phyloP scores from a whole-genome alignment of 2,113 vertebrate genomes.

The Xenopus borealis region DNA sequence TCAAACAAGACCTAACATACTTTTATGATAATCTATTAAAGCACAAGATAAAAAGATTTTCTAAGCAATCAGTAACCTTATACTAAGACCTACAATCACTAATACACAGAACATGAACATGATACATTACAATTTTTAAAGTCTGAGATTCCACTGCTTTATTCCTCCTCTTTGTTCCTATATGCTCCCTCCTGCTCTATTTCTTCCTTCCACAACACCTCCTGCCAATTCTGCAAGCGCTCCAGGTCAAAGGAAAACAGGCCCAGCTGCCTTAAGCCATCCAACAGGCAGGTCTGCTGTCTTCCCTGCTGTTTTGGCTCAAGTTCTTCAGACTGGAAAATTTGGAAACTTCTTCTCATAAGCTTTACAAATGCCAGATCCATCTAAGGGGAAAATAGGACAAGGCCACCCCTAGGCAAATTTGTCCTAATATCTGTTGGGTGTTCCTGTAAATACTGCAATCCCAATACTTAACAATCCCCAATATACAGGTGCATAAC shows the following conservation, averaged over 20 bases:
- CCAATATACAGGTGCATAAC: neutral
- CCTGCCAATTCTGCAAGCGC: slow-evolving; percentile 53
- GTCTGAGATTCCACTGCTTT: slow-evolving; percentile 29
- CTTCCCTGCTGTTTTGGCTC: slow-evolving; percentile 59
- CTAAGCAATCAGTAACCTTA: too few relatives aligned
- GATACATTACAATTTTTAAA: slow-evolving; percentile 31
- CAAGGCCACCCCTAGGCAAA: slow-evolving; percentile 57
- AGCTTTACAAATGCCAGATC: slow-evolving; percentile 61
- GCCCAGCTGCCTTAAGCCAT: slow-evolving; percentile 58
- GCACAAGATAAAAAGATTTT: too few relatives aligned
- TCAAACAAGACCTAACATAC: too few relatives aligned
- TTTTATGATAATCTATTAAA: too few relatives aligned
- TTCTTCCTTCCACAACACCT: slow-evolving; percentile 31
- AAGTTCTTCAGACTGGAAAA: slow-evolving; percentile 59
- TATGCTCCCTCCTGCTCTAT: slow-evolving; percentile 23
- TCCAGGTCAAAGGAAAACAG: slow-evolving; percentile 61
- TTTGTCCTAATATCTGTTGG: slow-evolving; percentile 61
- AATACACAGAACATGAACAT: neutral
- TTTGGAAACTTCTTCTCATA: slow-evolving; percentile 58
- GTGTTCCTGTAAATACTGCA: slow-evolving; percentile 39
- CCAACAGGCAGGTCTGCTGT: slow-evolving; percentile 57
- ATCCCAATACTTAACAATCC: neutral
- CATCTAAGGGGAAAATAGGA: slow-evolving; percentile 62
- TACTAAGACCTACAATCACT: too few relatives aligned
- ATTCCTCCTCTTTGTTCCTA: neutral